phyloP scores from a whole-genome alignment of 2,888 invertebrate genomes.

The Rhingia rostrata region DNA sequence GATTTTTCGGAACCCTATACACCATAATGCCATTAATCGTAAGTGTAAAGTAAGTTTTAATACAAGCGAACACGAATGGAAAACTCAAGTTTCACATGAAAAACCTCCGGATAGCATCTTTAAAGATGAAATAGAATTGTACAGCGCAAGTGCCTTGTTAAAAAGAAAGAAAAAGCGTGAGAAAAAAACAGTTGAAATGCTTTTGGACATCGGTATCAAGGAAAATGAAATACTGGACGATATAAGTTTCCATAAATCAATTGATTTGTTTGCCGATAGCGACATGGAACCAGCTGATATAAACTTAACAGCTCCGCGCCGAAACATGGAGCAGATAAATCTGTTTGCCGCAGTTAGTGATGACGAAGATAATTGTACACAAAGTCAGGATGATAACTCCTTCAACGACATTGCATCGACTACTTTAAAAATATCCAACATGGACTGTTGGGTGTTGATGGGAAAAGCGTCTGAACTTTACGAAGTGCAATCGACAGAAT shows the following conservation, averaged over 20 bases:
- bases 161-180: not conserved
- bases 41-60: slow-evolving; percentile 76
- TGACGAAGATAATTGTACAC: slow-evolving; percentile 56
- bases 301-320: slow-evolving; percentile 76
- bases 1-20: slow-evolving; percentile 75
- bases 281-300: slow-evolving; percentile 79
- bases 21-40: not conserved
- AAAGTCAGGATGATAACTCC: slow-evolving; percentile 3
- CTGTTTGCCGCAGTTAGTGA: slow-evolving; percentile 76
- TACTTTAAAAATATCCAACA: slow-evolving; percentile 78
- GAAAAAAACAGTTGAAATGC: not conserved
- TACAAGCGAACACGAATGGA: slow-evolving; percentile 77
- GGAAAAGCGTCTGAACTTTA: slow-evolving; percentile 75
- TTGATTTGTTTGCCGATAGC: slow-evolving; percentile 77
- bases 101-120: slow-evolving; percentile 44
- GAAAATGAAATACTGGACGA: not conserved
- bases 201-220: too few species aligned
- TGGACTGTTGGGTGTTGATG: slow-evolving; percentile 81
- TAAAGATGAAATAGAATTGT: slow-evolving; percentile 15
- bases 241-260: slow-evolving; percentile 61
- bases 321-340: slow-evolving; percentile 75
- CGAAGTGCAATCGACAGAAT: slow-evolving; percentile 74
- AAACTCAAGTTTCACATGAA: slow-evolving; percentile 67
- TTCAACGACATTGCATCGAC: slow-evolving; percentile 4
- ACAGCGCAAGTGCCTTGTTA: not conserved